Evolutionary conservation across 2,888 invertebrate genomes (phyloP), one percentile per base, ranked within the genome.

Genomic region (Stegophylla sp.): DNA sequence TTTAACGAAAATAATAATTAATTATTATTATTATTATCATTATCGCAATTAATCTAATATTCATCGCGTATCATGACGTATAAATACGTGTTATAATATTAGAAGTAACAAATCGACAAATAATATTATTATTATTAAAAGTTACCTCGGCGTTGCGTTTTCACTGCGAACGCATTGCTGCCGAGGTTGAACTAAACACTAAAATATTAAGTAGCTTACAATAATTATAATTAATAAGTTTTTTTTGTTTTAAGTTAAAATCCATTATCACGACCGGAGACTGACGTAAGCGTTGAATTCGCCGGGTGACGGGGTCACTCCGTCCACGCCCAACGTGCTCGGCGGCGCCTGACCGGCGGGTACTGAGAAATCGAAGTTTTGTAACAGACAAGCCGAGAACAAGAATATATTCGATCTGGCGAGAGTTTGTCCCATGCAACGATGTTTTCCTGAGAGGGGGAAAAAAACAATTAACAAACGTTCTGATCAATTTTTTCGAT

Each of bases 351-450:
- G 89, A 0, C 91, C 92, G 0, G 92, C 91, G 1, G 90, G 89
- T 0, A 91, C 87, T 1, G 89, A 86, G 85, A 95, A 91, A 5
- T 89, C 89, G 84, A 92, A 94, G 84, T 89, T 90, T 86, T 94
- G 94, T 84, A 95, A 87, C 84, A 94, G 87, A 0, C 91, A 89
- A 0, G 93, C 90, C 0, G 90, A 91, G 84, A 94, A 92, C 48
- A 94, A 86, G 85, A 94, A 95, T 73, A 94, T 89, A 85, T 93
- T 94, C 84, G 93, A 92, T 84, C 91, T 91, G 0, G 92, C 92
- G 83, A 94, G 86, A 0, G 91, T 89, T 85, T 95, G 94, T 0
- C 94, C 95, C 90, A 94, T 90, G 85, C 95, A 95, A 74, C 94
- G 90, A 85, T 92, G 93, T 84, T 91, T 92, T 0, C 88, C 88